Evolutionary conservation across 2,113 vertebrate species (phyloP), one percentile per base, ranked within the genome.

Genomic region (Leuciscus idus): DNA sequence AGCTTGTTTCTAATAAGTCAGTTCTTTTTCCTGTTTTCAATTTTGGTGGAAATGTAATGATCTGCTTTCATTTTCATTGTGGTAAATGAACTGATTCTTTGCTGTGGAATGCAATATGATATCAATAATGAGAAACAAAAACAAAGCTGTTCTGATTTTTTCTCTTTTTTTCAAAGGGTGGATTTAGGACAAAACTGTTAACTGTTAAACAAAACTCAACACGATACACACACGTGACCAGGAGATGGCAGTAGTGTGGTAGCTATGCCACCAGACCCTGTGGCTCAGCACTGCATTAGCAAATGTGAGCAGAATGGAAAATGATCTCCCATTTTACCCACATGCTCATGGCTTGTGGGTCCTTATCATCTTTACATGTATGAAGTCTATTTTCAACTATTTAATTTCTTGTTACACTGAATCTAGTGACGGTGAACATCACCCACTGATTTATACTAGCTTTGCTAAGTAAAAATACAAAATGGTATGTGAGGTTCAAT

Each of bases 181-280:
- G 52, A 79, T 75, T 57, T 39, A 79, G 52, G 76, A 59, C 26
- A 57, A 52, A 66, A 66, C 11, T 66, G 33, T 8, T 23, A 84
- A n/a, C n/a, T n/a, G n/a, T n/a, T n/a, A n/a, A n/a, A n/a, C n/a
- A n/a, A n/a, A n/a, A n/a, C 72, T 28, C 36, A 64, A 26, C 50
- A 43, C 15, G 8, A 43, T 55, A 10, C 68, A 33, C n/a, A 33
- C 12, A 19, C 26, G 43, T 59, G 78, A 87, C 94, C 95, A 94
- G 94, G 85, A 95, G 95, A 94, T 93, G 92, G 93, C 94, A 95
- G 92, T 93, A 55, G 94, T 93, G 93, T 92, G 94, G 91, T 93
- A 94, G 93, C 87, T 85, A 90, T 68, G 15, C 19, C 61, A 66
- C 89, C 23, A 62, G 73, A 43, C 75, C 50, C 84, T 77, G 79